These are phyloP conservation scores for Eubasilissa splendida DNA, from an alignment of 2,888 invertebrate genomes.

Conservation along the genomic window DNA sequence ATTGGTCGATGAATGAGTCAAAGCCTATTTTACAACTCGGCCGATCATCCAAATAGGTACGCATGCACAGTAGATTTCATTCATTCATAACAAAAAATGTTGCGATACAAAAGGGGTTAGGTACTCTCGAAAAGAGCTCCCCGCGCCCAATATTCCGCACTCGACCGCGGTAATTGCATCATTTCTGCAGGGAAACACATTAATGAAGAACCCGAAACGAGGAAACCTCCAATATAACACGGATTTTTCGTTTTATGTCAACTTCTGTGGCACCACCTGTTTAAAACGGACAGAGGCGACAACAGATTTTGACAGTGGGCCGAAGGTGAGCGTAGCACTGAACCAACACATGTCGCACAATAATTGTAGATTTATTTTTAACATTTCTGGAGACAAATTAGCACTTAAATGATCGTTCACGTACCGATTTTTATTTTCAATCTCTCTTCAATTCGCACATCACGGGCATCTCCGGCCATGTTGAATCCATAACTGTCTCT, in stretches of 20 bases:
- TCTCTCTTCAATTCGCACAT: slow-evolving; percentile 93
- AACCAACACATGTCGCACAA: slow-evolving; percentile 44
- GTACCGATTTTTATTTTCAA: slow-evolving; percentile 95
- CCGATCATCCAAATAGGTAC: slow-evolving; percentile 34
- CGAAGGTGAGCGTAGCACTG: slow-evolving; percentile 41
- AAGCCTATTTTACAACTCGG: slow-evolving; percentile 46
- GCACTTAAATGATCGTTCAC: slow-evolving; percentile 65
- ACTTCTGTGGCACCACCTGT: slow-evolving; percentile 68
- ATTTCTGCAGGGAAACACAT: slow-evolving; percentile 32
- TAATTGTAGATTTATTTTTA: slow-evolving; percentile 32
- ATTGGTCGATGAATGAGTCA: slow-evolving; percentile 42
- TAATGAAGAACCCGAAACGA: neutral
- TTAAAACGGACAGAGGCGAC: slow-evolving; percentile 68
- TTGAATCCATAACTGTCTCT: slow-evolving; percentile 84
- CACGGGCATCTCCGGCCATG: slow-evolving; percentile 91
- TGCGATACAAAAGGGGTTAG: slow-evolving; percentile 38
- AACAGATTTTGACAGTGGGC: slow-evolving; percentile 47
- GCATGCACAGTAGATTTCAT: slow-evolving; percentile 40
- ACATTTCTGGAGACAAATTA: slow-evolving; percentile 54
- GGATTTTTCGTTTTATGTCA: slow-evolving; percentile 50
- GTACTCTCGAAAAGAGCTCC: slow-evolving; percentile 4
- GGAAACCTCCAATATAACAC: slow-evolving; percentile 16
- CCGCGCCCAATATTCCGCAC: slow-evolving; percentile 13
- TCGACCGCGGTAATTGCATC: neutral
- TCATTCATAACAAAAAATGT: slow-evolving; percentile 52